Conservation (phyloP, 2,113 vertebrate genomes). For the Agapornis roseicollis region DNA sequence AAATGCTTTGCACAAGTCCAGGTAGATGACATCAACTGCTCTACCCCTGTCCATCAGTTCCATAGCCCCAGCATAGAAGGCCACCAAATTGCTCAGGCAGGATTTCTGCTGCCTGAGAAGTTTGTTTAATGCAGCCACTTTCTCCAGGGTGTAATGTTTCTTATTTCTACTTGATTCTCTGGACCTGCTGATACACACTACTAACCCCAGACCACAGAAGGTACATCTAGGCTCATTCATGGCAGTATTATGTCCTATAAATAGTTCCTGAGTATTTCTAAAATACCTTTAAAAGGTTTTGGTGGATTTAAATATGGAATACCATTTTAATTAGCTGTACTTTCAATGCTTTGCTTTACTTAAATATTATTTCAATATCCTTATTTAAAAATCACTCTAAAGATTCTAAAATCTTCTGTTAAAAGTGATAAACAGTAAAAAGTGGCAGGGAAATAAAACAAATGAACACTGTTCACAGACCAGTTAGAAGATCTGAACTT, state of each 20-base stretch:
- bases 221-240: background rate
- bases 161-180: background rate
- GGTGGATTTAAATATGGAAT: background rate
- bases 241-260: background rate
- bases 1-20: too few species aligned
- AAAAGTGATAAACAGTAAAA: background rate
- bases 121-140: background rate
- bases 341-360: conserved; percentile 8
- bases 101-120: background rate
- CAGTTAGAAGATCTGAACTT: background rate
- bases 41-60: too few species aligned
- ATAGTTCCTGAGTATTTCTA: background rate
- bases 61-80: too few species aligned
- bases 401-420: background rate
- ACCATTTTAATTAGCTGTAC: conserved; percentile 12
- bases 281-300: background rate
- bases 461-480: background rate
- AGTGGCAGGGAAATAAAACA: background rate
- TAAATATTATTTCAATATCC: background rate
- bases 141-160: background rate
- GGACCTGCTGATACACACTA: background rate
- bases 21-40: too few species aligned
- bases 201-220: background rate
- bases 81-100: too few species aligned
- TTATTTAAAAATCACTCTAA: background rate